Conservation (phyloP, 1,140 invertebrate genomes). For the Apis cerana region DNA sequence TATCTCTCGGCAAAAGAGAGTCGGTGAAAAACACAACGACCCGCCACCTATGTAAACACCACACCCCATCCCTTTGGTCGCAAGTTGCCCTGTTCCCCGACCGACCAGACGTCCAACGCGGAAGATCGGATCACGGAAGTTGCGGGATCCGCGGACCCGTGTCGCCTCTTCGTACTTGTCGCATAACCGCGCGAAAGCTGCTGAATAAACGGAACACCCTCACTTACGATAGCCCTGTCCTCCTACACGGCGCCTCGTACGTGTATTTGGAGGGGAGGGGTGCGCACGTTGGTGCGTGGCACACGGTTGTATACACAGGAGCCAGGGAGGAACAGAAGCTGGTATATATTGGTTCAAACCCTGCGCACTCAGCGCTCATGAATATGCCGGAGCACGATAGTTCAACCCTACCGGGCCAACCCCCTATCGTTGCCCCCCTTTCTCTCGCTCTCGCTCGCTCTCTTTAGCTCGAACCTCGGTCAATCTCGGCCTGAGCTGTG, state of each 20-base stretch:
- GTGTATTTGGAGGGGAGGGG: slow-evolving; percentile 11
- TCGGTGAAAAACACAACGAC: not conserved
- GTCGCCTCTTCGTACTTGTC: slow-evolving; percentile 52
- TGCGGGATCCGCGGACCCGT: slow-evolving; percentile 14
- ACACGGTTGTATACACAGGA: slow-evolving; percentile 47
- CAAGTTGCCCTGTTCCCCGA: not conserved
- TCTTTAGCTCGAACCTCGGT: slow-evolving; percentile 59
- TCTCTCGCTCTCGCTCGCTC: too few species aligned
- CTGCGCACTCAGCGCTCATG: slow-evolving; percentile 76
- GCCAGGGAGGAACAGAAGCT: slow-evolving; percentile 39
- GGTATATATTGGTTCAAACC: slow-evolving; percentile 73
- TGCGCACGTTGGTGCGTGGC: slow-evolving; percentile 43
- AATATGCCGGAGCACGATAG: slow-evolving; percentile 75
- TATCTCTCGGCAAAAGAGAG: too few species aligned
- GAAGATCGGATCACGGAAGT: slow-evolving; percentile 36
- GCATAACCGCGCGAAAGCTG: slow-evolving; percentile 64
- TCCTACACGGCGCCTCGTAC: slow-evolving; percentile 11
- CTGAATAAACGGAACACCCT: slow-evolving; percentile 67
- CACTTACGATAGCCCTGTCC: slow-evolving; percentile 56
- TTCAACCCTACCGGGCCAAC: slow-evolving; percentile 58
- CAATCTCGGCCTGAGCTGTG: slow-evolving; percentile 66
- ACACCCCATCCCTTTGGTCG: not conserved
- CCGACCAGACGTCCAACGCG: not conserved
- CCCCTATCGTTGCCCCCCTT: not conserved
- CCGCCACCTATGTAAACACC: not conserved